A percentile compares a stretch with the other conserved stretches of the same genome.
phyloP scores from a whole-genome alignment of 1,140 invertebrate species.

The Brachystomella parvula region DNA sequence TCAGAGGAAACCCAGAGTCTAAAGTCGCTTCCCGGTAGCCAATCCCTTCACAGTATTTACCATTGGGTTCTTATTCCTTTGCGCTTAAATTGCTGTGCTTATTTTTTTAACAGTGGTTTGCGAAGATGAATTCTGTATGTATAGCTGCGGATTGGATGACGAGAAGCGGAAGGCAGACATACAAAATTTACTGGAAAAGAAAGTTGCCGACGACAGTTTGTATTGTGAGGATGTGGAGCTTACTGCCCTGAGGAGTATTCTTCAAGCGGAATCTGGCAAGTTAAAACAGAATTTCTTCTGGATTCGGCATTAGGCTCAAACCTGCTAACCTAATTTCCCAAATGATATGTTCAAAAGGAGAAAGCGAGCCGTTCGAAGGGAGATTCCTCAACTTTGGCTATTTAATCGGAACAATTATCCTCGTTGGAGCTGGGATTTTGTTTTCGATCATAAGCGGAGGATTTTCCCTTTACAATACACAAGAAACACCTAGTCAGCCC shows the following conservation, averaged over 20 bases:
- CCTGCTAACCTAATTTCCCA: not conserved
- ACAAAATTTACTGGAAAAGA: not conserved
- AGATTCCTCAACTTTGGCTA: constrained; percentile 29
- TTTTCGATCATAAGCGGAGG: constrained; percentile 40
- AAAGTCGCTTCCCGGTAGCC: not conserved
- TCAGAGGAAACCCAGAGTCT: not conserved
- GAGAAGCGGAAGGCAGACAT: not conserved
- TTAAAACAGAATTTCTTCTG: not conserved
- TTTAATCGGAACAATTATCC: constrained; percentile 17
- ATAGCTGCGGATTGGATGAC: constrained; percentile 6
- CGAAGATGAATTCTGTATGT: constrained; percentile 6
- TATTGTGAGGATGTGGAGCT: not conserved
- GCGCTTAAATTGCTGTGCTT: not conserved
- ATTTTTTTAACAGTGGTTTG: not conserved
- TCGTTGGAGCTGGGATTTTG: constrained; percentile 8
- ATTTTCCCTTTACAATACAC: constrained; percentile 66
- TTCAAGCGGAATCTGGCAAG: not conserved
- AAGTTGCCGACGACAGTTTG: not conserved
- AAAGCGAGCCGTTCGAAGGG: not conserved
- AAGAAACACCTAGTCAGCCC: constrained; percentile 36
- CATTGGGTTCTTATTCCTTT: not conserved
- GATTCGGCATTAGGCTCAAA: not conserved
- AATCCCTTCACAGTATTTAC: not conserved
- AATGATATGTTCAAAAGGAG: not conserved
- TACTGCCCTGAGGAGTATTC: not conserved